These are phyloP conservation scores for Coccyzus lansbergi DNA, from an alignment of 2,797 vertebrate species.

Conservation along the genomic window DNA sequence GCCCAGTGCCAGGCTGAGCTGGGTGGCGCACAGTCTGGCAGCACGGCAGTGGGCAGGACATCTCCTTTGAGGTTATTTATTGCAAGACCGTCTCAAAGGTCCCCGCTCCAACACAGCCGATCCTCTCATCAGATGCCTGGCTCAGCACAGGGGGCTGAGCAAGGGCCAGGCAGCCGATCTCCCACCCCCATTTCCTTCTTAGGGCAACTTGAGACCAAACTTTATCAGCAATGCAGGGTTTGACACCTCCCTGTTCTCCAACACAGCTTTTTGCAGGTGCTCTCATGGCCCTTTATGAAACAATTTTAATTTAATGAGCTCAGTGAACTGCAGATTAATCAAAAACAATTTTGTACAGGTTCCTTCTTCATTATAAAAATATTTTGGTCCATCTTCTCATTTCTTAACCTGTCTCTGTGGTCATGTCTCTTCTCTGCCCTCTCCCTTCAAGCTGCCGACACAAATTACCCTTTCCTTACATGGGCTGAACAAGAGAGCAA, in stretches of 20 bases:
- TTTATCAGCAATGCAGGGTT: neutral
- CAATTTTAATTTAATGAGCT: conserved; percentile 23
- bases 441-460: neutral
- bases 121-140: too few species aligned
- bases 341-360: conserved; percentile 3
- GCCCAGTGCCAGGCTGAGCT: too few species aligned
- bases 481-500: fast-evolving
- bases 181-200: neutral
- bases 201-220: neutral
- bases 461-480: neutral
- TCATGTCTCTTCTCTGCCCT: neutral
- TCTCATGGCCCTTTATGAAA: neutral
- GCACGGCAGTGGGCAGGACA: too few species aligned
- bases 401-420: neutral
- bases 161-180: neutral
- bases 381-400: neutral
- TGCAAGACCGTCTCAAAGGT: neutral
- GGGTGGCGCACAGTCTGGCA: too few species aligned
- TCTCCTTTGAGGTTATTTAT: neutral
- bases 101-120: fast-evolving
- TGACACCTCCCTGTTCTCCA: neutral
- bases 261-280: neutral
- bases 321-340: conserved; percentile 30
- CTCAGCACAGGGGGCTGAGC: neutral
- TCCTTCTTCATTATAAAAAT: conserved; percentile 24